Base-by-base conservation (phyloP, 2,888 invertebrate species). In the Sericinus montela region DNA sequence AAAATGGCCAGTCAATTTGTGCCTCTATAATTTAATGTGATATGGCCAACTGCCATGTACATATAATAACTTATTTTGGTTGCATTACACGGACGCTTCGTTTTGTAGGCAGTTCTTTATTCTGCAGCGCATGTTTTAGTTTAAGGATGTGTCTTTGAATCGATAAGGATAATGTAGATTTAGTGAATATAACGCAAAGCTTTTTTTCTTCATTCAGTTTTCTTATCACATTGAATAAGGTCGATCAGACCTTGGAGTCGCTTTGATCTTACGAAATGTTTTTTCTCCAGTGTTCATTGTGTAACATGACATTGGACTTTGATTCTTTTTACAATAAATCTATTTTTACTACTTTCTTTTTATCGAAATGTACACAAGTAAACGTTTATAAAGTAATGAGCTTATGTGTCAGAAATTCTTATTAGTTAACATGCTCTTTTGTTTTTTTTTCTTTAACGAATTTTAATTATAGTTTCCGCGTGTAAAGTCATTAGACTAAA, bases 1-100 rank as follows among this genome's bases (percentile, higher is more conserved):
- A 87, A 80, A 75, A 79, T 79, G 75, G 72, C 62, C 62, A 59
- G 62, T 63, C 65, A 69, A 75, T 71, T 73, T 74, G 66, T 72
- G 62, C 63, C 67, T 67, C 56, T 61, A 60, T n/a, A n/a, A n/a
- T 68, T 68, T 55, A 57, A 48, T 69, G 65, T 63, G 64, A 68
- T 64, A 65, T 62, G 65, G 62, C 58, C 60, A 60, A 62, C 60
- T 64, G 68, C 68, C 66, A 59, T 60, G 60, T 62, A 59, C 60
- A 63, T 58, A 62, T 61, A 62, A 51, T 48, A 55, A 59, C 54
- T 47, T 50, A 53, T 59, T 58, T 57, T 51, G 52, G 50, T 52
- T 56, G 62, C 58, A 53, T 57, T 59, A 54, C 55, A 54, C 54
- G 57, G 63, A 53, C 65, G 73, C 78, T 80, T 80, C 77, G 76